Evolutionary conservation across 2,113 vertebrate genomes (phyloP).

Genomic region (Tetrax tetrax): DNA sequence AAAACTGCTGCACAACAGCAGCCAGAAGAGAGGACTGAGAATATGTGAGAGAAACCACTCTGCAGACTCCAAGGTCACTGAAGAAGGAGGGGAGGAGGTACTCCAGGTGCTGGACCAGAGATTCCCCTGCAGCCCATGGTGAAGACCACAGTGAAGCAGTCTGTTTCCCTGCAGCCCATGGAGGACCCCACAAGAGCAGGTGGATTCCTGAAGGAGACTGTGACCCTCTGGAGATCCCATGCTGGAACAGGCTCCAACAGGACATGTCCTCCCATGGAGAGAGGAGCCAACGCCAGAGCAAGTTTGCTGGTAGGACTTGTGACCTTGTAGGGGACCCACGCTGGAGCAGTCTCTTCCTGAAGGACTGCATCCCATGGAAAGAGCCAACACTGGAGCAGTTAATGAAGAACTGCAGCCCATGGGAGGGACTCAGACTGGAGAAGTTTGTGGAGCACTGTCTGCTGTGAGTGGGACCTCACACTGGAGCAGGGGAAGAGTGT

Average conservation of each 20-base stretch:
- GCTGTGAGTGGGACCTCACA: too few species aligned
- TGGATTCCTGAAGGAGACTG: background rate
- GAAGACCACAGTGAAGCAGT: background rate
- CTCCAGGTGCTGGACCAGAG: background rate
- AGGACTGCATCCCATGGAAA: background rate
- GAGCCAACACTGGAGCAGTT: background rate
- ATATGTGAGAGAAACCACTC: background rate
- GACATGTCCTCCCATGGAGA: background rate
- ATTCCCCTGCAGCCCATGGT: background rate
- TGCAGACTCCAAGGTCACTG: background rate
- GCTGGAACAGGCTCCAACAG: background rate
- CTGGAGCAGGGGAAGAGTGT: too few species aligned
- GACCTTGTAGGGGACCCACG: background rate
- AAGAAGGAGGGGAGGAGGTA: background rate
- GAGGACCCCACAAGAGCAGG: too few species aligned
- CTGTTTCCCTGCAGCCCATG: background rate
- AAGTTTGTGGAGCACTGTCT: too few species aligned
- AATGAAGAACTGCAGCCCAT: too few species aligned
- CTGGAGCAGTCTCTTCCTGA: background rate
- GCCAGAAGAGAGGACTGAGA: background rate
- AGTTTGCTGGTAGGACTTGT: background rate
- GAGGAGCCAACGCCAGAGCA: background rate
- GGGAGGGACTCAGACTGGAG: too few species aligned
- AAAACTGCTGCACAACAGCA: background rate
- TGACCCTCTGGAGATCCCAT: rapidly evolving